Percentiles rank a stretch among this genome's conserved stretches.
Evolutionary conservation across 2,888 invertebrate species (phyloP).

Genomic region (Hirtodrosophila confusa): DNA sequence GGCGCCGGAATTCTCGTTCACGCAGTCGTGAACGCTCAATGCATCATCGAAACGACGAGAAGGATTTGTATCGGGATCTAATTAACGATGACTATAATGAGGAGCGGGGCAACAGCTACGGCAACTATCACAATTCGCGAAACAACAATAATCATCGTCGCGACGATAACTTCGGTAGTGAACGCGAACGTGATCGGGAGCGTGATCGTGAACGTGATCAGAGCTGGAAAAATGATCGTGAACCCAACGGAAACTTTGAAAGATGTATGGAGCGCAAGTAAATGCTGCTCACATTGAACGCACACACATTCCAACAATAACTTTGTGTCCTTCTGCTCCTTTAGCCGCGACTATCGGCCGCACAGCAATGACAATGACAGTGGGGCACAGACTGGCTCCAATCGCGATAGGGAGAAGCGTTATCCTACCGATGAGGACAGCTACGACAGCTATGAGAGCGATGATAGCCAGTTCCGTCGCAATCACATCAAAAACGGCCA

Average conservation of each 20-base stretch:
- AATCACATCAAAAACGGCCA: slow-evolving; percentile 83
- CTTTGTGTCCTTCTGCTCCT: not conserved
- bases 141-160: slow-evolving; percentile 59
- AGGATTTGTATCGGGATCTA: slow-evolving; percentile 83
- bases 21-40: slow-evolving; percentile 82
- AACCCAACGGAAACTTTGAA: slow-evolving; percentile 58
- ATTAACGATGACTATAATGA: slow-evolving; percentile 83
- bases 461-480: slow-evolving; percentile 85
- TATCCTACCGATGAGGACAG: slow-evolving; percentile 80
- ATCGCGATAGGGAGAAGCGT: slow-evolving; percentile 63
- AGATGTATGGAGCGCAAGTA: slow-evolving; percentile 58
- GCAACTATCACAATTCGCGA: slow-evolving; percentile 59
- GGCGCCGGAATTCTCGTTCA: slow-evolving; percentile 80
- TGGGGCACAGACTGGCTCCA: slow-evolving; percentile 41
- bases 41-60: slow-evolving; percentile 65
- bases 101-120: slow-evolving; percentile 65
- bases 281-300: not conserved
- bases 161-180: slow-evolving; percentile 64
- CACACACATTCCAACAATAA: not conserved
- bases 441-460: slow-evolving; percentile 79
- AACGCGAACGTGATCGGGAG: slow-evolving; percentile 53
- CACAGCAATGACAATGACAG: slow-evolving; percentile 50
- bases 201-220: slow-evolving; percentile 66
- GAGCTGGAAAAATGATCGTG: slow-evolving; percentile 55
- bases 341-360: slow-evolving; percentile 60